Base-by-base conservation (phyloP, 2,113 vertebrate genomes). In the Alouatta palliata region DNA sequence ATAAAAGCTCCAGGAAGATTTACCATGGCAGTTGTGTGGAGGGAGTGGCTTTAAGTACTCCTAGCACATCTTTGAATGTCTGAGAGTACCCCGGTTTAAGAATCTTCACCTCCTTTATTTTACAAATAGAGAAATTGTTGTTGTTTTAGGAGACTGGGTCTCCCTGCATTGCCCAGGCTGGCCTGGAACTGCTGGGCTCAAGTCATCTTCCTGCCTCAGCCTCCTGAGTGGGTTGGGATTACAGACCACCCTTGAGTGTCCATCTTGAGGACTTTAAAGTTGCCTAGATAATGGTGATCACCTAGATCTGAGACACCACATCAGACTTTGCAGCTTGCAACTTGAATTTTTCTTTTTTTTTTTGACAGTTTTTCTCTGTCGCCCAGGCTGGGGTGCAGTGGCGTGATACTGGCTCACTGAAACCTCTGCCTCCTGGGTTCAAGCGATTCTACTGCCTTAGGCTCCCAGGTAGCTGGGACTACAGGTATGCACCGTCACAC, bases 31-130 rank as follows among this genome's bases (percentile, higher is more conserved):
- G 80, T 87, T 88, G 88, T 47, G 37, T 21, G 64, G 14, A 16
- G 32, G 43, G 21, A 94, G 25, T 87, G 85, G 10, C 30, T 81
- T 93, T 92, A 94, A 95, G 27, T 89, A 76, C 56, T 87, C 54
- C 4, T 58, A 27, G 71, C 45, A 61, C 56, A 73, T 2, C 27
- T 66, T 76, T 45, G 43, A 94, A 40, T 94, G 17, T 30, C 11
- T 81, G 16, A 32, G 7, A 79, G 23, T 81, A 23, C 43, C 11
- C 32, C 82, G 52, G 35, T 82, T 47, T 66, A 84, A 70, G 64
- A 56, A 64, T 35, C 35, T 64, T 87, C 6, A 35, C 1, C 14
- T 56, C 43, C 2, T 82, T 82, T 43, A 5, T 14, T 83, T 96
- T 93, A 64, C 40, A 75, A 23, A 27, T 73, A 68, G 70, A 87